Evolutionary conservation across 2,797 vertebrate genomes (phyloP).

Genomic region (Scleropages formosus): DNA sequence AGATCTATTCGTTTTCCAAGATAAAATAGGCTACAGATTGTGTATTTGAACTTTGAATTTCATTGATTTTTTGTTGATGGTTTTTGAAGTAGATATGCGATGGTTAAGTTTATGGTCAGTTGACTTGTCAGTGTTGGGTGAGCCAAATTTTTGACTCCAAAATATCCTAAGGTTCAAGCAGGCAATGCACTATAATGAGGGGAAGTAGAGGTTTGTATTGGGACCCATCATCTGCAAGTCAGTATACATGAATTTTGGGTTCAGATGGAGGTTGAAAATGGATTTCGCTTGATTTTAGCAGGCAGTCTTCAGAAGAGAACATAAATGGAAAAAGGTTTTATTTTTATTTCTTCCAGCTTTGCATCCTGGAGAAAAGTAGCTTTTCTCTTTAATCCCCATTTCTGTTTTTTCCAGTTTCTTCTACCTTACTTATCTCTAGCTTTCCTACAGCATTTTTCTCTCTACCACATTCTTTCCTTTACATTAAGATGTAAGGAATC

Average conservation of each 20-base stretch:
- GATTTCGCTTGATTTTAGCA: background rate
- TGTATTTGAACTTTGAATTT: background rate
- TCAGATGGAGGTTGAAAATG: background rate
- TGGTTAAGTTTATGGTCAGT: background rate
- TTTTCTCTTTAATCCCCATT: background rate
- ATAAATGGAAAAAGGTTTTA: conserved; percentile 4
- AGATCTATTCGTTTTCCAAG: background rate
- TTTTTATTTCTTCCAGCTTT: background rate
- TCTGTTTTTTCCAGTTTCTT: background rate
- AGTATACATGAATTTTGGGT: background rate
- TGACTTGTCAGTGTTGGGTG: background rate
- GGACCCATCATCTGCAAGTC: background rate
- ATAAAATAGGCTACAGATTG: background rate
- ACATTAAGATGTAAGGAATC: too few species aligned
- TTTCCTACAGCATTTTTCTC: background rate
- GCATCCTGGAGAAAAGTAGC: background rate
- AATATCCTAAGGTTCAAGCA: background rate
- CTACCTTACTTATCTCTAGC: background rate
- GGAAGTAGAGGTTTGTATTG: too few species aligned
- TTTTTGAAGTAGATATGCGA: background rate
- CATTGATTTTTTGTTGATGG: background rate
- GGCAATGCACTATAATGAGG: background rate
- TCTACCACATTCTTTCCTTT: background rate
- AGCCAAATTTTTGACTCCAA: background rate
- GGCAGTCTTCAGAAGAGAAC: background rate